Evolutionary conservation across 2,113 vertebrate species (phyloP).

Genomic region (Theropithecus gelada): DNA sequence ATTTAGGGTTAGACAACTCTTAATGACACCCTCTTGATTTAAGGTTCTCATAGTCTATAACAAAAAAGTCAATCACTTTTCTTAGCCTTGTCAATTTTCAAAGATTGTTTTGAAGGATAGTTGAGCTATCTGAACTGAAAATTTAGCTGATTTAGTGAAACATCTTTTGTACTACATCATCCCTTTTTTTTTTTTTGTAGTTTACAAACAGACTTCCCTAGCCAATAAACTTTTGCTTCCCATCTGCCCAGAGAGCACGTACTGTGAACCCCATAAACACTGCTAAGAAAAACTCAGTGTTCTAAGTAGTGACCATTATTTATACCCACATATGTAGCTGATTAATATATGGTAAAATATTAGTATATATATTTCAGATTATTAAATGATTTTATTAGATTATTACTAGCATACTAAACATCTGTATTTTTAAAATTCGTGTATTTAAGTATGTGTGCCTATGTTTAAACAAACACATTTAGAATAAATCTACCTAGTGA

Average conservation of each 20-base stretch:
- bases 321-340: background rate
- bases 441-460: background rate
- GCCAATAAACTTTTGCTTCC: background rate
- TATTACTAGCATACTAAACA: background rate
- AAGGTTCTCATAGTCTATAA: background rate
- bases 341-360: background rate
- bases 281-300: background rate
- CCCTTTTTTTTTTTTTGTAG: background rate
- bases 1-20: background rate
- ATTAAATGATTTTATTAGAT: background rate
- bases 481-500: background rate
- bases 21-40: background rate
- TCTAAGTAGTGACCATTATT: background rate
- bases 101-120: background rate
- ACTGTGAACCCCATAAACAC: background rate
- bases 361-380: background rate
- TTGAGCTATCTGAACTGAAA: background rate
- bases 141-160: background rate
- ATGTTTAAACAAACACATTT: background rate
- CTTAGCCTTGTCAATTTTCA: background rate
- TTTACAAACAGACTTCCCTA: background rate
- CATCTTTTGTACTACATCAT: background rate
- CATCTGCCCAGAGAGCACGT: background rate
- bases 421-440: background rate
- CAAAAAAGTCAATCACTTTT: background rate